These are phyloP conservation scores for Daktulosphaira vitifoliae DNA, from an alignment of 1,140 invertebrate species.

Conservation along the genomic window DNA sequence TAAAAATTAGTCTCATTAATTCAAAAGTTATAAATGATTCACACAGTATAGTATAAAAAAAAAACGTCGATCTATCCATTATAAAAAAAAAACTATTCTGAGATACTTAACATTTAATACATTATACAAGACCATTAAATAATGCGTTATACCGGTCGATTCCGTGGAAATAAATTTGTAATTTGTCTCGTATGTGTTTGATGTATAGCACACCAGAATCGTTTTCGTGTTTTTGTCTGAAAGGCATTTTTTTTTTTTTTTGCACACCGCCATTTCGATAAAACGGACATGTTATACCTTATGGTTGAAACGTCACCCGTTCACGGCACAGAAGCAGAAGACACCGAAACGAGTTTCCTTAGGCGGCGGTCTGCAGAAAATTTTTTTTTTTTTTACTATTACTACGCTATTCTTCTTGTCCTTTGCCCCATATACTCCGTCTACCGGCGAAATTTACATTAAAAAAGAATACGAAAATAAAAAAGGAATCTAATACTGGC, in stretches of 20 bases:
- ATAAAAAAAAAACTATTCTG: too few species aligned
- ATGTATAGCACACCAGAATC: constrained; percentile 22
- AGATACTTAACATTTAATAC: too few species aligned
- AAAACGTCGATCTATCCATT: too few species aligned
- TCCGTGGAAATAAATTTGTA: constrained; percentile 21
- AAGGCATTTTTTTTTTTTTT: constrained; percentile 23
- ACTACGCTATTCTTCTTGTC: neutral
- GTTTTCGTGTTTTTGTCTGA: constrained; percentile 14
- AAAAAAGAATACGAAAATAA: constrained; percentile 29
- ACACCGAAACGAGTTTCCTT: constrained; percentile 17
- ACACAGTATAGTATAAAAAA: too few species aligned
- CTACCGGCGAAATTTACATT: constrained; percentile 32
- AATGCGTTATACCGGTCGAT: too few species aligned
- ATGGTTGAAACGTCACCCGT: neutral
- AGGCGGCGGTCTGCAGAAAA: neutral
- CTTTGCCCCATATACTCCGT: constrained; percentile 15
- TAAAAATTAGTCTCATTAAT: too few species aligned
- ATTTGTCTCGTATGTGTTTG: constrained; percentile 28
- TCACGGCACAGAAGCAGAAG: neutral
- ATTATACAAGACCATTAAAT: too few species aligned
- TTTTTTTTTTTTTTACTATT: constrained; percentile 3
- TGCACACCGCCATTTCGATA: neutral
- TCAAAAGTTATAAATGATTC: too few species aligned
- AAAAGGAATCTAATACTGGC: neutral
- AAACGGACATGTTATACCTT: constrained; percentile 27